phyloP scores from a whole-genome alignment of 2,797 vertebrate genomes.

The Etheostoma nigrum region DNA sequence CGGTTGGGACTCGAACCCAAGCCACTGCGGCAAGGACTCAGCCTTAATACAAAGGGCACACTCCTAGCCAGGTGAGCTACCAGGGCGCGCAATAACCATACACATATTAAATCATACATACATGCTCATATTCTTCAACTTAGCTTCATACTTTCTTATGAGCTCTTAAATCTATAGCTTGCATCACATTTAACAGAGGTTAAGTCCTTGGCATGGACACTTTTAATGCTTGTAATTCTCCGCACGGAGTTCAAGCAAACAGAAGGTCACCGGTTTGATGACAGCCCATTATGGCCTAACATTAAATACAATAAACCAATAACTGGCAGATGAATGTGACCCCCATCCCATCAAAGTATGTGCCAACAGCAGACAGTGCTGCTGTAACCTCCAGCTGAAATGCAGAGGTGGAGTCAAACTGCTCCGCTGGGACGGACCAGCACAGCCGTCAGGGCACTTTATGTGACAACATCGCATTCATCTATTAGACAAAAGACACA shows the following conservation, averaged over 20 bases:
- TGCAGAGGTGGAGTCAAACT: conserved; percentile 42
- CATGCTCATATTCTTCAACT: conserved; percentile 1
- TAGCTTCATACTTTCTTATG: conserved; percentile 11
- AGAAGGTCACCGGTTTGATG: conserved; percentile 66
- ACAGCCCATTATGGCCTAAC: conserved; percentile 59
- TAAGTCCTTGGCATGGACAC: conserved; percentile 46
- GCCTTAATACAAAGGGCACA: no score
- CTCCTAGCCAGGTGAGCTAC: no score
- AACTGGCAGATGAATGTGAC: conserved; percentile 65
- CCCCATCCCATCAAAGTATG: conserved; percentile 46
- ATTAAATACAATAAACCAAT: conserved; percentile 72
- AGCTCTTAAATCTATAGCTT: conserved; percentile 63
- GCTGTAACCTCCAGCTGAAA: conserved; percentile 60
- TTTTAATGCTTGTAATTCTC: conserved; percentile 45
- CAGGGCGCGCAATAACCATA: not conserved
- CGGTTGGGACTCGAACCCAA: no score
- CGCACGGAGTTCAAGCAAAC: conserved; percentile 48
- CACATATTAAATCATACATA: conserved; percentile 1
- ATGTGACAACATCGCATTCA: conserved; percentile 29
- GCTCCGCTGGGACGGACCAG: conserved; percentile 51
- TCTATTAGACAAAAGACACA: conserved; percentile 51
- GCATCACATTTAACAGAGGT: conserved; percentile 39
- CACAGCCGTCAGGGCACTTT: conserved; percentile 35
- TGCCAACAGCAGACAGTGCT: conserved; percentile 21
- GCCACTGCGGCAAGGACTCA: no score